Evolutionary conservation across 2,797 vertebrate genomes (phyloP), one percentile per base, ranked within the genome.

Genomic region (Brachyalestes nurse): DNA sequence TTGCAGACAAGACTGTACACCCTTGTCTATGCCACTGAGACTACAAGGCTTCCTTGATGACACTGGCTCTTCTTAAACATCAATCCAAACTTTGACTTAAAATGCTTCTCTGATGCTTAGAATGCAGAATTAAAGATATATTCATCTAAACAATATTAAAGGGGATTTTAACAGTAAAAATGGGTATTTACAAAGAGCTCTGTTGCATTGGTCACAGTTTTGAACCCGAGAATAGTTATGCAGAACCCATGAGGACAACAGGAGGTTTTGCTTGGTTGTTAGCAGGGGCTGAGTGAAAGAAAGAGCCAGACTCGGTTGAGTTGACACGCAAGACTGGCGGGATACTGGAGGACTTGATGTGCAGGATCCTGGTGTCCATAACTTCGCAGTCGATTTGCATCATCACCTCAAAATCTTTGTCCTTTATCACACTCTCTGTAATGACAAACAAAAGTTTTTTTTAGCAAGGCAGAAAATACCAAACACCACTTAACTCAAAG

Each of bases 331-430:
- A 93, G 86, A 96, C 88, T 0, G 95, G 96, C 1, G 97, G 98
- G 76, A 99, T 96, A 1, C 94, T 94, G 0, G 97, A 96, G 25
- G 96, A 96, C 88, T 96, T 96, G 92, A 99, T 96, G 90, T 98
- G 97, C 55, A 99, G 93, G 84, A 97, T 98, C 88, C 96, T 94
- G 85, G 97, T 98, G 92, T 99, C 95, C 79, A 97, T 96, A 78
- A 99, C 98, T 83, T 99, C 97, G 2, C 97, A 99, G 92, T 99
- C 98, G 0, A 99, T 99, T 92, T 99, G 97, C 97, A 99, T 99
- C 98, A 99, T 99, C 88, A 97, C 96, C 88, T 99, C 96, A 0
- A 96, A 95, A 77, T 97, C 96, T 85, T 97, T 94, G 84, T 97
- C 96, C 0, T 96, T 93, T 85, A 99, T 97, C 69, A 99, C 91